Evolutionary conservation across 2,888 invertebrate species (phyloP).

Genomic region (Drosophila niveifrons): DNA sequence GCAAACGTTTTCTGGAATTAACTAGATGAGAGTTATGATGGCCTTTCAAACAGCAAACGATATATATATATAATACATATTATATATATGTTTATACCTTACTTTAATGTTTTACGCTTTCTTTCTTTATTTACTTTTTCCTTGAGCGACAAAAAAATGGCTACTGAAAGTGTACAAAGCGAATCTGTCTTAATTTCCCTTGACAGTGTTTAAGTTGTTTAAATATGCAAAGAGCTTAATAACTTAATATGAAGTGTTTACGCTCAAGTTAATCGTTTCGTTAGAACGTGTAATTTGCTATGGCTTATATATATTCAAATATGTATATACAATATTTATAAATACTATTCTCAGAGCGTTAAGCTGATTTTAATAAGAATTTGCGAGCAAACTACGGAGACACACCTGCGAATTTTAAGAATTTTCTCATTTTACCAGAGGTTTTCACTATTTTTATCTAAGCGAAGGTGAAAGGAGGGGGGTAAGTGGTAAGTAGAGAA

Average conservation of each 20-base stretch:
- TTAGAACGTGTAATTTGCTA: background rate
- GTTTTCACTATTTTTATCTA: background rate
- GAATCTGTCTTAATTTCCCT: background rate
- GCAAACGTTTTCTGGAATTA: too few species aligned
- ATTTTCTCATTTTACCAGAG: background rate
- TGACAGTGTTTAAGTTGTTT: background rate
- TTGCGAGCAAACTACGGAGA: background rate
- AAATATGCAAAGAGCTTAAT: background rate
- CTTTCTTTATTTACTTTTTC: too few species aligned
- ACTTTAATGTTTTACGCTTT: too few species aligned
- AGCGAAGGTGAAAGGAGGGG: background rate
- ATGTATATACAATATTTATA: background rate
- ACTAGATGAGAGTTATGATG: too few species aligned
- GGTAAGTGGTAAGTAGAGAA: too few species aligned
- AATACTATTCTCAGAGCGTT: background rate
- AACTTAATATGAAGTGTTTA: background rate
- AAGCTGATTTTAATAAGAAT: constrained; percentile 1
- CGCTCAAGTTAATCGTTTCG: background rate
- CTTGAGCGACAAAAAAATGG: too few species aligned
- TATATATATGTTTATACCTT: too few species aligned
- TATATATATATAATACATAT: too few species aligned
- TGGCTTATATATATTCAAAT: background rate
- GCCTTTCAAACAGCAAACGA: too few species aligned
- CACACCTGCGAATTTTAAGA: background rate
- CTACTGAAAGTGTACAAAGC: background rate